These are phyloP conservation scores for Pseudorhiza aurosa DNA, from an alignment of 30 jellyfish, hydroid and myxozoan genomes.

Conservation along the genomic window DNA sequence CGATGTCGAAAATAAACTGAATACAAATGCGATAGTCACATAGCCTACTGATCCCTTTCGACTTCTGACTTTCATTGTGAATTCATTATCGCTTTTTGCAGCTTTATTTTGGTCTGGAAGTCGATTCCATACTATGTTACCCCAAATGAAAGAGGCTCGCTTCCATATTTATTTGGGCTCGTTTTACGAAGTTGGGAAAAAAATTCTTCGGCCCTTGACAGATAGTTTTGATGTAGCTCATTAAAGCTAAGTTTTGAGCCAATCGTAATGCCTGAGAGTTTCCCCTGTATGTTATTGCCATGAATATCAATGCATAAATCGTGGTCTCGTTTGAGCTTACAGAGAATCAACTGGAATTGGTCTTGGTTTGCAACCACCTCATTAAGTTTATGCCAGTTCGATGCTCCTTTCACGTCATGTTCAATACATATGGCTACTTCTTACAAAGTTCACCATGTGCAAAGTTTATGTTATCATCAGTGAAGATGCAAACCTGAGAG, in stretches of 20 bases:
- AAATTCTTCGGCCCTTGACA: too few relatives aligned
- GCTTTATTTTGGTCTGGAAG: slow-evolving; percentile 1
- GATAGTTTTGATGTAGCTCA: too few relatives aligned
- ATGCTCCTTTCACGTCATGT: too few relatives aligned
- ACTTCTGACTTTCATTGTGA: background rate
- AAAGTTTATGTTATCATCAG: background rate
- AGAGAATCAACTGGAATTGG: too few relatives aligned
- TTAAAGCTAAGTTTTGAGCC: too few relatives aligned
- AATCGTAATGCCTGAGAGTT: too few relatives aligned
- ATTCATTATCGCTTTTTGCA: background rate
- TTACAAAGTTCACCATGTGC: background rate
- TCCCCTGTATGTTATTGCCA: too few relatives aligned
- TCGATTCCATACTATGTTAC: slow-evolving; percentile 1
- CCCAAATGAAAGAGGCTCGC: slow-evolving; percentile 17
- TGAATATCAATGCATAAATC: too few relatives aligned
- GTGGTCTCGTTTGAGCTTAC: too few relatives aligned
- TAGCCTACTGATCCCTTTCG: background rate
- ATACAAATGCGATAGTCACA: background rate
- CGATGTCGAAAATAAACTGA: background rate
- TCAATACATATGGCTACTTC: too few relatives aligned
- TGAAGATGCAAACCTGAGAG: background rate
- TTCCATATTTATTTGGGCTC: background rate
- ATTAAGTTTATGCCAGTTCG: too few relatives aligned
- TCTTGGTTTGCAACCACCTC: too few relatives aligned
- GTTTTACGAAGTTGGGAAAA: background rate